A percentile compares a stretch with the other conserved stretches of the same genome.
Evolutionary conservation across 2,797 vertebrate genomes (phyloP).

Genomic region (Avahi laniger): DNA sequence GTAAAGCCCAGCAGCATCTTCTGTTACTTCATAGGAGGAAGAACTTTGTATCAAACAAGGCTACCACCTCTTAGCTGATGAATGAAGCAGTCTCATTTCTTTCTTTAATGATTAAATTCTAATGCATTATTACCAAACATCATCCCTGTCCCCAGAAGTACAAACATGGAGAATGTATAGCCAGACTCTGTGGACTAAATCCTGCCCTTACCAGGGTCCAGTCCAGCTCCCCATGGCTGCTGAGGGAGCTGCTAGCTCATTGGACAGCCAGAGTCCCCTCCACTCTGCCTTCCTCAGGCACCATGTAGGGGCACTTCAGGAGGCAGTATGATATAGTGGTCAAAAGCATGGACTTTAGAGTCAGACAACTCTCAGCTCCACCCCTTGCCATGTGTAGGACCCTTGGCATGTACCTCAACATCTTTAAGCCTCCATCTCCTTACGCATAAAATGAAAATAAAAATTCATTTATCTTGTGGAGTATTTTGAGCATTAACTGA

Average conservation of each 20-base stretch:
- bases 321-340: no score
- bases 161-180: background rate
- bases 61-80: background rate
- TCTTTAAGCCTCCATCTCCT: background rate
- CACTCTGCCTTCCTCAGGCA: background rate
- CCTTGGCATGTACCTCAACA: background rate
- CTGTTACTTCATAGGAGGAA: background rate
- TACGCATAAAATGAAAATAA: background rate
- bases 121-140: background rate
- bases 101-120: background rate
- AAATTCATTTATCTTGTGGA: background rate
- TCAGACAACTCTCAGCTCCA: background rate
- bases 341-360: background rate
- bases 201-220: background rate
- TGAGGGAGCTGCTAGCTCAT: background rate
- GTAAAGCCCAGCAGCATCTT: background rate
- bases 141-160: background rate
- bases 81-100: background rate
- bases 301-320: background rate
- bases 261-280: background rate
- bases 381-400: background rate
- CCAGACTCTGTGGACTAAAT: background rate
- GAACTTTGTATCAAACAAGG: background rate
- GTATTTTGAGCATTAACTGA: background rate
- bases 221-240: background rate